Conservation (phyloP, 2,888 invertebrate species). For the Tricholauxania praeusta region DNA sequence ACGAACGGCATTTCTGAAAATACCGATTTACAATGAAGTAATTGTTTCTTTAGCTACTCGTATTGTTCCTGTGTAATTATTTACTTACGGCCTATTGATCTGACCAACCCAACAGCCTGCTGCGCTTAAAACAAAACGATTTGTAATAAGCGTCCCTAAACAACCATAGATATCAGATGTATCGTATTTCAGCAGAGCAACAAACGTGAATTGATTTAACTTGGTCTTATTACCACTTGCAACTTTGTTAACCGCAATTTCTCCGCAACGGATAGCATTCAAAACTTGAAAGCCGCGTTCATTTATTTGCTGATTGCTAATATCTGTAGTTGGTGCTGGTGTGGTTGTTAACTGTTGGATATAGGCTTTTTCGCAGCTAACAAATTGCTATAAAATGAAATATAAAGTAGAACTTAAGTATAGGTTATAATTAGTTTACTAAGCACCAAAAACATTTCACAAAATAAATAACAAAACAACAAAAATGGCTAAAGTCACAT, state of each 20-base stretch:
- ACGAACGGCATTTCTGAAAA: constrained; percentile 61
- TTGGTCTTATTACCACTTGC: constrained; percentile 73
- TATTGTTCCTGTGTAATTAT: no score
- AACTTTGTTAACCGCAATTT: constrained; percentile 71
- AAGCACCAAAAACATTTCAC: no score
- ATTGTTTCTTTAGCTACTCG: neutral
- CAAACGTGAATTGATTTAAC: constrained; percentile 80
- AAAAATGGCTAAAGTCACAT: no score
- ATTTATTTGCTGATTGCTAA: no score
- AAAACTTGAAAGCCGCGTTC: constrained; percentile 52
- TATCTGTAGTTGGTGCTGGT: no score
- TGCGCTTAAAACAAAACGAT: constrained; percentile 60
- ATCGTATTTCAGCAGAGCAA: constrained; percentile 77
- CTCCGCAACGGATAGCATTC: constrained; percentile 70
- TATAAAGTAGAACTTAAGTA: neutral
- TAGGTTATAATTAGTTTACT: no score
- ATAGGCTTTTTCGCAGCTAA: constrained; percentile 35
- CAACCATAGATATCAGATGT: constrained; percentile 59
- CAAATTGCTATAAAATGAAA: constrained; percentile 29
- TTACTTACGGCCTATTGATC: constrained; percentile 52
- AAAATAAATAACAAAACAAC: no score
- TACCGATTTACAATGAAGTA: no score
- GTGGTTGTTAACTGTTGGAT: neutral
- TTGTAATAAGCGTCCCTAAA: constrained; percentile 60
- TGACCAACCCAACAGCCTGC: constrained; percentile 58